phyloP scores from a whole-genome alignment of 2,113 vertebrate genomes.

The Neolamprologus sp. region DNA sequence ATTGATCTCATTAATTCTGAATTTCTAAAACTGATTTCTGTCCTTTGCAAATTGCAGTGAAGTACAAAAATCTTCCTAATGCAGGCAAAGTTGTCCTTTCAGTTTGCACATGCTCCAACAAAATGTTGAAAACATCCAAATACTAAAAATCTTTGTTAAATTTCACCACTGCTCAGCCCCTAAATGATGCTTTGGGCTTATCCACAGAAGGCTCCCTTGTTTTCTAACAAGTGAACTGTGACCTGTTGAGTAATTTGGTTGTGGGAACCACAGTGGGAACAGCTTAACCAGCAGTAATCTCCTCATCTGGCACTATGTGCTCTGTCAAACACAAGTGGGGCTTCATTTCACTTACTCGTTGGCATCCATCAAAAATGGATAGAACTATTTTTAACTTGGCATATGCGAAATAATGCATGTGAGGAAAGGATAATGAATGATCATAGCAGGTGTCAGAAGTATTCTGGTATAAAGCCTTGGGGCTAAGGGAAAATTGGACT shows the following conservation, averaged over 20 bases:
- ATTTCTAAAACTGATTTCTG: neutral
- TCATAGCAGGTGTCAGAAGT: conserved; percentile 50
- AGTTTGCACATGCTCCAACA: neutral
- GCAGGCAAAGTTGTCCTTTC: neutral
- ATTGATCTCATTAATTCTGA: neutral
- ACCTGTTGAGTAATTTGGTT: conserved; percentile 46
- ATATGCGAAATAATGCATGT: conserved; percentile 44
- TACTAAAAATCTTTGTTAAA: neutral
- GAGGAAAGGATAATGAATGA: conserved; percentile 28
- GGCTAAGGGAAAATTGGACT: conserved; percentile 36
- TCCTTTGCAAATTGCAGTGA: neutral
- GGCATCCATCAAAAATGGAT: conserved; percentile 30
- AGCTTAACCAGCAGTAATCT: conserved; percentile 55
- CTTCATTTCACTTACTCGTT: conserved; percentile 27
- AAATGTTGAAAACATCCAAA: neutral
- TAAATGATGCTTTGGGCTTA: neutral
- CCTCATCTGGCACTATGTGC: conserved; percentile 40
- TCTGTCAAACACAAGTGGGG: conserved; percentile 26
- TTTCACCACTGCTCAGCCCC: neutral
- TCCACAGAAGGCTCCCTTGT: conserved; percentile 11
- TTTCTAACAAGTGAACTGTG: conserved; percentile 49
- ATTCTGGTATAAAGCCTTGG: conserved; percentile 16
- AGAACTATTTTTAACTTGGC: conserved; percentile 37
- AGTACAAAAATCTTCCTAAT: neutral
- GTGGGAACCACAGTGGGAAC: conserved; percentile 9